phyloP scores from a whole-genome alignment of 1,140 invertebrate species.

The Cecropterus lyciades region DNA sequence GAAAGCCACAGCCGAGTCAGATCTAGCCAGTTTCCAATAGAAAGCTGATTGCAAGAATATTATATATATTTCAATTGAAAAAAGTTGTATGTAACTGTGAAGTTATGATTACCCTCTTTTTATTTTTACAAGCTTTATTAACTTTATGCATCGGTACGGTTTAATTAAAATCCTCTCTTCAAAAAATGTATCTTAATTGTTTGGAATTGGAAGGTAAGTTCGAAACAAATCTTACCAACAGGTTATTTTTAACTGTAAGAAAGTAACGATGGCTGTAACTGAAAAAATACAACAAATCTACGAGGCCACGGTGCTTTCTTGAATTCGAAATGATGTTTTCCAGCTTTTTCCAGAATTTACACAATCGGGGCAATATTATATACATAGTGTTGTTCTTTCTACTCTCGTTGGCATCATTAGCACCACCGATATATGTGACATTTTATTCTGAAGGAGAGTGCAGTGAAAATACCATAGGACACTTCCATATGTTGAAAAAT shows the following conservation, averaged over 20 bases:
- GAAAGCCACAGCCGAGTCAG: conserved; percentile 53
- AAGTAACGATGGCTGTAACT: no score
- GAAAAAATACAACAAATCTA: background rate
- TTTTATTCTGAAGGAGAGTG: conserved; percentile 53
- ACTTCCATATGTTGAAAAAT: conserved; percentile 54
- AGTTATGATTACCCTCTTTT: no score
- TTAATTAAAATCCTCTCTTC: no score
- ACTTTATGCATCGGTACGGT: no score
- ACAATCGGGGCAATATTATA: conserved; percentile 43
- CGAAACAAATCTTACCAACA: no score
- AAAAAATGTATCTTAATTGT: no score
- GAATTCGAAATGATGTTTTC: conserved; percentile 36
- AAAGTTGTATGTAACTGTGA: conserved; percentile 21
- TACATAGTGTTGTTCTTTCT: conserved; percentile 52
- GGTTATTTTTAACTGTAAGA: no score
- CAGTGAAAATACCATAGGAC: conserved; percentile 55
- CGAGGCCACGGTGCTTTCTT: no score
- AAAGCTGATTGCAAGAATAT: conserved; percentile 24
- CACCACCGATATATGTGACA: conserved; percentile 60
- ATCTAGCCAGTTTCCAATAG: conserved; percentile 37
- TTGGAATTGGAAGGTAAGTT: no score
- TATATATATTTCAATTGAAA: conserved; percentile 8
- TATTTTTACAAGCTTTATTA: no score
- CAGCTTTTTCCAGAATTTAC: background rate
- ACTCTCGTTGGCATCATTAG: conserved; percentile 51